phyloP scores from a whole-genome alignment of 2,888 invertebrate genomes.

The Conchocele bisecta region DNA sequence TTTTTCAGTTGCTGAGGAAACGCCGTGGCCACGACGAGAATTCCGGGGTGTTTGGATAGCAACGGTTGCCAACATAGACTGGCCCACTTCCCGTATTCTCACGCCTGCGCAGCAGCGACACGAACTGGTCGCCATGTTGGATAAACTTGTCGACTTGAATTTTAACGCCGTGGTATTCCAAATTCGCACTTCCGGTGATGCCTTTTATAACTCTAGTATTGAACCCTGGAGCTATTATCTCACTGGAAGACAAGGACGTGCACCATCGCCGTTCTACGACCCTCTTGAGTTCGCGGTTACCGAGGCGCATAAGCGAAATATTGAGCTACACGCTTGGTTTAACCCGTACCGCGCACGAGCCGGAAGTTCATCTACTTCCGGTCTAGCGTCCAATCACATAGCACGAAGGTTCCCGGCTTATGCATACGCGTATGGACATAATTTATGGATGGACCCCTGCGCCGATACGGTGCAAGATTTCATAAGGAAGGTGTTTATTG shows the following conservation, averaged over 20 bases:
- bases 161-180: conserved; percentile 75
- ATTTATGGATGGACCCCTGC: conserved; percentile 80
- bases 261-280: conserved; percentile 75
- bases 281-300: conserved; percentile 70
- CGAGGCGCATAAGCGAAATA: conserved; percentile 71
- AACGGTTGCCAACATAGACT: conserved; percentile 79
- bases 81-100: conserved; percentile 69
- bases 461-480: conserved; percentile 69
- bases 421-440: conserved; percentile 69
- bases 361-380: conserved; percentile 61
- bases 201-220: conserved; percentile 73
- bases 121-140: conserved; percentile 60
- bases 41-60: conserved; percentile 78
- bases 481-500: conserved; percentile 67
- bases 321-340: conserved; percentile 79
- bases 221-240: conserved; percentile 80
- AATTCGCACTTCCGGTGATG: conserved; percentile 74
- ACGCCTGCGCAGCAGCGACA: conserved; percentile 63
- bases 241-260: conserved; percentile 72
- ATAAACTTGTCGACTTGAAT: conserved; percentile 65
- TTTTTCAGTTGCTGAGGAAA: conserved; percentile 3
- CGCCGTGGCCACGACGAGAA: conserved; percentile 65
- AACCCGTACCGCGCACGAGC: conserved; percentile 78
- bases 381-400: conserved; percentile 76
- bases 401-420: conserved; percentile 70